Conservation (phyloP, 2,888 invertebrate species). For the Rhagium mordax region DNA sequence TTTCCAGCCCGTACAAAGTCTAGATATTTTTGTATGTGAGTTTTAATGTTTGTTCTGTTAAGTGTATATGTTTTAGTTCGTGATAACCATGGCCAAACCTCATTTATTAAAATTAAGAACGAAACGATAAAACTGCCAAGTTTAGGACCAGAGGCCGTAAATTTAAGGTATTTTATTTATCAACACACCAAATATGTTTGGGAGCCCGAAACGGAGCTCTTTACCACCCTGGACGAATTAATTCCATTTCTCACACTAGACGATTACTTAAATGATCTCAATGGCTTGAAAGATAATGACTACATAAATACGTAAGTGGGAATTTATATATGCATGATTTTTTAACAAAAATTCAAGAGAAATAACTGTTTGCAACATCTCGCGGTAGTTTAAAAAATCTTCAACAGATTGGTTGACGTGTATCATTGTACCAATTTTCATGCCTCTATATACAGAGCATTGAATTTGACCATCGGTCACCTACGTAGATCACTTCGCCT, state of each 20-base stretch:
- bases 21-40: too few relatives aligned
- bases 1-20: too few relatives aligned
- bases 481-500: too few relatives aligned
- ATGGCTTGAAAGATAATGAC: constrained; percentile 73
- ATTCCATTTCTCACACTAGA: constrained; percentile 69
- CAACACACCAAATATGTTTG: constrained; percentile 75
- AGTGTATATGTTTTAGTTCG: constrained; percentile 67
- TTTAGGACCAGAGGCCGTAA: constrained; percentile 37
- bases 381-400: too few relatives aligned
- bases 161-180: constrained; percentile 72
- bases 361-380: too few relatives aligned
- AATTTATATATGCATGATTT: too few relatives aligned
- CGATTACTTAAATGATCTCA: constrained; percentile 72
- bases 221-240: constrained; percentile 71
- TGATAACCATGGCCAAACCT: constrained; percentile 70
- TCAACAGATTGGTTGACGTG: too few relatives aligned
- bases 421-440: too few relatives aligned
- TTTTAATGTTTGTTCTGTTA: too few relatives aligned
- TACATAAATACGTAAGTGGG: constrained; percentile 74
- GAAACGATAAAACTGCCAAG: constrained; percentile 69
- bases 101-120: constrained; percentile 69
- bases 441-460: too few relatives aligned
- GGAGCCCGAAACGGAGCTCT: constrained; percentile 71
- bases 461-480: too few relatives aligned
- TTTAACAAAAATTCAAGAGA: too few relatives aligned